Percentiles rank a stretch among this genome's conserved stretches.
phyloP scores from a whole-genome alignment of 1,140 invertebrate genomes.

The Oedothorax gibbosus region DNA sequence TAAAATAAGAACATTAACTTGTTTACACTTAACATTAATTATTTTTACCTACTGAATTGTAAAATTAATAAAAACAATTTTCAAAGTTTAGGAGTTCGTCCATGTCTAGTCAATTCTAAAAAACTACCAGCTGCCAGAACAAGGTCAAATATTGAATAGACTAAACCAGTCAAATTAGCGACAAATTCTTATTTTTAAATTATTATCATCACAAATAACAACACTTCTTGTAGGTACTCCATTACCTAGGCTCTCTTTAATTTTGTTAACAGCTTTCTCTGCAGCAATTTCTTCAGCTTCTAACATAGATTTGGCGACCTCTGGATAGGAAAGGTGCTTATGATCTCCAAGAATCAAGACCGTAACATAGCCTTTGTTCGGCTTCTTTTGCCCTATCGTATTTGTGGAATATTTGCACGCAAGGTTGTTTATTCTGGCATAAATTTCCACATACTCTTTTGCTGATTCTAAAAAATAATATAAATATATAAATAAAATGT shows the following conservation, averaged over 20 bases:
- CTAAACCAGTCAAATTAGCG: too few species aligned
- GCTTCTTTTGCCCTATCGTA: constrained; percentile 22
- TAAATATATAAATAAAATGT: neutral
- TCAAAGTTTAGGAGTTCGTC: too few species aligned
- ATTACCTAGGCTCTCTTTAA: constrained; percentile 38
- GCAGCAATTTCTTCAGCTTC: constrained; percentile 48
- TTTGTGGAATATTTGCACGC: neutral
- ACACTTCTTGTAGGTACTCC: neutral
- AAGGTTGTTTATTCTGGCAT: constrained; percentile 4
- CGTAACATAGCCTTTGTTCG: constrained; percentile 25
- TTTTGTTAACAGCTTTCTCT: constrained; percentile 16
- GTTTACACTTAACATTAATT: too few species aligned
- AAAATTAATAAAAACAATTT: too few species aligned
- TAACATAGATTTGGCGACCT: neutral
- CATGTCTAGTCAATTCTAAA: too few species aligned
- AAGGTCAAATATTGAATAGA: too few species aligned
- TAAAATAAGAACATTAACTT: too few species aligned
- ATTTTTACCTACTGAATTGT: too few species aligned
- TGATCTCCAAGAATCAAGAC: constrained; percentile 16
- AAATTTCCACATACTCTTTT: constrained; percentile 53
- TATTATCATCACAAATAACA: neutral
- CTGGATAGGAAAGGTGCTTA: constrained; percentile 19
- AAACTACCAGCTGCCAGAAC: too few species aligned
- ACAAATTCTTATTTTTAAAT: too few species aligned
- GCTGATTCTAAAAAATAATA: constrained; percentile 33